phyloP scores from a whole-genome alignment of 2,113 vertebrate species.

The Melierax canorus region DNA sequence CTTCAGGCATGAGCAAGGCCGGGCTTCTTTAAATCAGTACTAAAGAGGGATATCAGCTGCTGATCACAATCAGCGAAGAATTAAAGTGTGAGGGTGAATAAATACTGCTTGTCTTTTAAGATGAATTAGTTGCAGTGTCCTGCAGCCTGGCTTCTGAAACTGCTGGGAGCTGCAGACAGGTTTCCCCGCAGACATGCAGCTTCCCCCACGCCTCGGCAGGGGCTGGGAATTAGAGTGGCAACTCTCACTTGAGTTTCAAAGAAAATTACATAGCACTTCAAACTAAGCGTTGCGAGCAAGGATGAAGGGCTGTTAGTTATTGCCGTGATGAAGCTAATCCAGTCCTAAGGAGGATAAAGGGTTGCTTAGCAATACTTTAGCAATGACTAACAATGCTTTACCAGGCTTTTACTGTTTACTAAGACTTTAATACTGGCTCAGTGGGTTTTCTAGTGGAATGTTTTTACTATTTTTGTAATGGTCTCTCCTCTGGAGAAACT shows the following conservation, averaged over 20 bases:
- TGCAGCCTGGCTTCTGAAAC: neutral
- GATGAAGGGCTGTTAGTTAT: neutral
- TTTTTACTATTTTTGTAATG: slow-evolving; percentile 21
- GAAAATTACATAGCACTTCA: neutral
- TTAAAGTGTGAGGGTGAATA: neutral
- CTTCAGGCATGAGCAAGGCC: neutral
- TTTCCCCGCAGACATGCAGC: neutral
- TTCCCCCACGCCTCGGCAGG: neutral
- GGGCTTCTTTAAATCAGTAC: neutral
- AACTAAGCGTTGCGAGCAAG: neutral
- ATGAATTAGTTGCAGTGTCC: neutral
- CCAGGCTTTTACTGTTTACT: slow-evolving; percentile 23
- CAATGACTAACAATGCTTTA: slow-evolving; percentile 51
- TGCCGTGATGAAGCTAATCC: slow-evolving; percentile 11
- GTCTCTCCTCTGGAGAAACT: slow-evolving; percentile 51
- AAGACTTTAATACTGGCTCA: slow-evolving; percentile 38
- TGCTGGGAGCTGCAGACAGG: neutral
- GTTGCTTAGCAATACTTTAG: slow-evolving; percentile 61
- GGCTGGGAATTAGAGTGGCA: neutral
- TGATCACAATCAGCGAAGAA: neutral
- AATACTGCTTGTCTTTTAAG: neutral
- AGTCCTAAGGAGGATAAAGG: slow-evolving; percentile 38
- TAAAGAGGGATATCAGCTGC: neutral
- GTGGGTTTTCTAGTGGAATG: slow-evolving; percentile 31
- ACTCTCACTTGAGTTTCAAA: slow-evolving; percentile 3